Base-by-base conservation (phyloP, 37 sponge, comb jelly and placozoan genomes). In the Aplysina aerophoba region DNA sequence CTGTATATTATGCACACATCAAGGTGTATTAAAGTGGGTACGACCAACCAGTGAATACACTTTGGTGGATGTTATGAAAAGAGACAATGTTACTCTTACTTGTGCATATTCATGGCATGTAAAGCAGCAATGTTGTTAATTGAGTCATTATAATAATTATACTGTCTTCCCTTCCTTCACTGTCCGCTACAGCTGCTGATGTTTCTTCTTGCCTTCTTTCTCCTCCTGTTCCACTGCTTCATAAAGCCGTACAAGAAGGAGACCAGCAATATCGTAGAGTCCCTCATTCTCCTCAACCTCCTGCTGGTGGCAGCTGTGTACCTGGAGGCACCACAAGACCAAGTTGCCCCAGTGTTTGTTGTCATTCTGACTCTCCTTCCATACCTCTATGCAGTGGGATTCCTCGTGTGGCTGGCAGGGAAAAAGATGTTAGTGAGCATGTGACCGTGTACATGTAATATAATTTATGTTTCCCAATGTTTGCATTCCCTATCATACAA, bases 211-310 rank as follows among this genome's bases (percentile, higher is more conserved):
- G 89, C 89, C 0, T 80, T 89, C 50, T 22, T 38, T 6, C 73
- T 83, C 5, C 87, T 92, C 5, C 36, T 86, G n/a, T 72, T 92
- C 56, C 90, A 89, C 63, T 62, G 83, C 50, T 89, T 92, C 38
- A 73, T 82, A 28, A 92, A 92, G 55, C 93, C 93, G 0, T 92
- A 68, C 41, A 27, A 89, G 80, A 84, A 92, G 81, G 41, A 39
- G 73, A 27, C 79, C 58, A 83, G 73, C 60, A 92, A 92, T 33
- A 19, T 89, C 58, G 86, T 89, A n/a, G 93, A 92, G 73, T 74
- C 90, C 13, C 56, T 64, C 64, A 83, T 92, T 31, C 59, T 92
- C 35, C 81, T 92, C 50, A 66, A 89, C 74, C 83, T 92, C 31
- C 65, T 92, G 15, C 33, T 89, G 79, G 90, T 89, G 16, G 89